These are phyloP conservation scores for Musca vetustissima DNA, from an alignment of 1,140 invertebrate genomes.

Conservation along the genomic window DNA sequence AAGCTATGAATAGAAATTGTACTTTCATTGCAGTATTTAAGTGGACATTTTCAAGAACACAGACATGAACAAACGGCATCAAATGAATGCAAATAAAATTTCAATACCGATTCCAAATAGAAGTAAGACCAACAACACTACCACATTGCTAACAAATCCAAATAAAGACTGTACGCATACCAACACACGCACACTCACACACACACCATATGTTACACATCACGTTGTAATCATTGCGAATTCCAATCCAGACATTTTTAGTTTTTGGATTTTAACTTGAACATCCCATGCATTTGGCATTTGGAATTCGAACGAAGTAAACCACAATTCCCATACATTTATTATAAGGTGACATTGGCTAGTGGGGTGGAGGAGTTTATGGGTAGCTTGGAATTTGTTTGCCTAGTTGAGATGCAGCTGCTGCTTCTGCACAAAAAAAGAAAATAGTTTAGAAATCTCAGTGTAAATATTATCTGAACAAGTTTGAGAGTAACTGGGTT, in stretches of 20 bases:
- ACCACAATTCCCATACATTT: too few species aligned
- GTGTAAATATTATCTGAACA: too few species aligned
- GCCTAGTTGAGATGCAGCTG: too few species aligned
- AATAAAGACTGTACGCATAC: conserved; percentile 5
- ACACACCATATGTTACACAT: conserved; percentile 13
- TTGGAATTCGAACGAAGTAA: neutral
- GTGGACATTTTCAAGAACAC: neutral
- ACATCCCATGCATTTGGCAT: neutral
- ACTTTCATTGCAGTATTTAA: too few species aligned
- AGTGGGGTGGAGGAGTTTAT: too few species aligned
- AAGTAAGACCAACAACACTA: neutral
- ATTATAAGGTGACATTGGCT: too few species aligned
- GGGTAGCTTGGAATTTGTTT: too few species aligned
- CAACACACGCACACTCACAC: too few species aligned
- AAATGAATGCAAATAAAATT: neutral
- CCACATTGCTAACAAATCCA: neutral
- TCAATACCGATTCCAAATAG: neutral
- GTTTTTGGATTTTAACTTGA: neutral
- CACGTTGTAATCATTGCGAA: conserved; percentile 18
- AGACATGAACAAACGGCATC: neutral
- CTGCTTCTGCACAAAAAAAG: too few species aligned
- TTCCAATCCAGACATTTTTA: neutral
- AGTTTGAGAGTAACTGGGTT: too few species aligned
- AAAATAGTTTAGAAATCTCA: too few species aligned
- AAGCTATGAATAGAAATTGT: too few species aligned